phyloP scores from a whole-genome alignment of 1,140 invertebrate genomes.

The Lasioglossum albipes region DNA sequence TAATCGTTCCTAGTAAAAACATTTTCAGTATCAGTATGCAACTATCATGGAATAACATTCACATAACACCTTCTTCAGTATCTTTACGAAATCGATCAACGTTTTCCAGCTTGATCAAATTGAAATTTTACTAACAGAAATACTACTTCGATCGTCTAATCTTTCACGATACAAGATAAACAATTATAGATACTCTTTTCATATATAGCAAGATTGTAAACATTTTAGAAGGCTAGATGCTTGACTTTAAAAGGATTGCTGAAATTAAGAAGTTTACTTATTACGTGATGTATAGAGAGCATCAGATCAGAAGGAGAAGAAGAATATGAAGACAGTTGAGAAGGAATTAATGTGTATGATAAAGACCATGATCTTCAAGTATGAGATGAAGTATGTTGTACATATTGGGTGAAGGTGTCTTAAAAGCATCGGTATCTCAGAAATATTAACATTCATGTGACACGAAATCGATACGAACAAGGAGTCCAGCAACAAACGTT shows the following conservation, averaged over 20 bases:
- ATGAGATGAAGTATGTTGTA: conserved; percentile 42
- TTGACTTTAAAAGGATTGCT: background rate
- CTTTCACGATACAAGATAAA: background rate
- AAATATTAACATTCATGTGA: conserved; percentile 2
- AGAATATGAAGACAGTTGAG: background rate
- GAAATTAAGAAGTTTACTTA: conserved; percentile 32
- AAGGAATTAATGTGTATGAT: conserved; percentile 48
- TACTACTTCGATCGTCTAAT: background rate
- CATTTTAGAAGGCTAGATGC: background rate
- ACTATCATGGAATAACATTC: conserved; percentile 32
- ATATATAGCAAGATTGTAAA: background rate
- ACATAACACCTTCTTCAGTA: conserved; percentile 31
- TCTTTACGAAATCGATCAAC: background rate
- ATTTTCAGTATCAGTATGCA: conserved; percentile 75
- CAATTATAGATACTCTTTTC: background rate
- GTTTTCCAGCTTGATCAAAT: background rate
- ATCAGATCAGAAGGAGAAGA: conserved; percentile 15
- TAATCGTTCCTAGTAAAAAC: conserved; percentile 35
- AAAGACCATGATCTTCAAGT: conserved; percentile 39
- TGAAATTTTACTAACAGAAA: background rate
- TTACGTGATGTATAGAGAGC: background rate
- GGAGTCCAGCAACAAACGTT: background rate
- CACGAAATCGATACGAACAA: conserved; percentile 16
- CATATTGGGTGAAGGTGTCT: conserved; percentile 37
- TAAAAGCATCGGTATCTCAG: background rate